Evolutionary conservation across 1,140 invertebrate species (phyloP).

Genomic region (Cydia fagiglandana): DNA sequence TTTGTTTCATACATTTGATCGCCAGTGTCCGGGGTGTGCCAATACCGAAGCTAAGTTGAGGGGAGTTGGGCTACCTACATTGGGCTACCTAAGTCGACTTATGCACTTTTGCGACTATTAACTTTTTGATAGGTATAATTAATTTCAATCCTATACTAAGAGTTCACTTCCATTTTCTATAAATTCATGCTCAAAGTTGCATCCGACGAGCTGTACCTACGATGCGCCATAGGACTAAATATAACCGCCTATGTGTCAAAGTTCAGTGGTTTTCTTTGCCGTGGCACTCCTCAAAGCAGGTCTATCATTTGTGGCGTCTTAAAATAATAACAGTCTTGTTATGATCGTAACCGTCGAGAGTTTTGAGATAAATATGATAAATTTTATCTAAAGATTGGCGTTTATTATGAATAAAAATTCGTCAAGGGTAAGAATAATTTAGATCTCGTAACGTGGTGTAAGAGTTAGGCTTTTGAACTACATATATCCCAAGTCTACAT

Average conservation of each 20-base stretch:
- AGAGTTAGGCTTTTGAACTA: too few relatives aligned
- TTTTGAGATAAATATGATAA: neutral
- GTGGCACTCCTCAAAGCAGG: conserved; percentile 23
- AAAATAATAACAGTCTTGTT: conserved; percentile 28
- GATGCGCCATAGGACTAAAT: conserved; percentile 32
- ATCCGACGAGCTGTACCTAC: conserved; percentile 36
- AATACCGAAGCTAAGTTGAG: too few relatives aligned
- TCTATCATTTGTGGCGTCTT: conserved; percentile 15
- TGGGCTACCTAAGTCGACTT: too few relatives aligned
- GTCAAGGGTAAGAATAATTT: neutral
- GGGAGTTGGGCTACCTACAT: too few relatives aligned
- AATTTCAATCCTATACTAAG: neutral
- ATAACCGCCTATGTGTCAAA: conserved; percentile 44
- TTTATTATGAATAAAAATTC: neutral
- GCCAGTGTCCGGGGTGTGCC: too few relatives aligned
- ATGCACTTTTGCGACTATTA: too few relatives aligned
- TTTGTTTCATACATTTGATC: too few relatives aligned
- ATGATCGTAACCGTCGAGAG: neutral
- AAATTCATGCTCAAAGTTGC: conserved; percentile 34
- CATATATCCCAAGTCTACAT: too few relatives aligned
- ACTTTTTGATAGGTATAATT: too few relatives aligned
- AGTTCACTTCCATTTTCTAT: neutral
- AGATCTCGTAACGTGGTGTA: too few relatives aligned
- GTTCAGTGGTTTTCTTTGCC: conserved; percentile 49
- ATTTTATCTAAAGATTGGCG: neutral